Evolutionary conservation across 2,113 vertebrate species (phyloP).

Genomic region (Poicephalus meyeri): DNA sequence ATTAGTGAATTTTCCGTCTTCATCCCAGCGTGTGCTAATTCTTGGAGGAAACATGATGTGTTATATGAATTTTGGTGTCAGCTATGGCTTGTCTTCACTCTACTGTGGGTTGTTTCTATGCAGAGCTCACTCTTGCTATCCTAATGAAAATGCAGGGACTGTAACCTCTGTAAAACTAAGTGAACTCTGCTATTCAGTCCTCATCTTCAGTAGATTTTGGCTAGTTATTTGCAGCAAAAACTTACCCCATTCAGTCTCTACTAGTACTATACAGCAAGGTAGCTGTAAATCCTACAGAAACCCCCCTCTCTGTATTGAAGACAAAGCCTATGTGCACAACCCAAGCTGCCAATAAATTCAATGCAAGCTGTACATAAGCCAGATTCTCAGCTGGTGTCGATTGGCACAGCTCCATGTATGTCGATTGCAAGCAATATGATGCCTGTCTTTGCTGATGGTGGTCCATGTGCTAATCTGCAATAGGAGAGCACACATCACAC

Average conservation of each 20-base stretch:
- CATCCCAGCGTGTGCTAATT: not conserved
- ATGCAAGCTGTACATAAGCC: slow-evolving; percentile 3
- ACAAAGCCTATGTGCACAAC: slow-evolving; percentile 18
- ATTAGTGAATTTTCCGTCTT: not conserved
- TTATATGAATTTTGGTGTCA: not conserved
- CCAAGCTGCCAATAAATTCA: not conserved
- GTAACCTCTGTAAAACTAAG: not conserved
- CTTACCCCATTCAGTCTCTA: not conserved
- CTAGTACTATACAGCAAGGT: not conserved
- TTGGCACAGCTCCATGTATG: slow-evolving; percentile 10
- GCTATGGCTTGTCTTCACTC: not conserved
- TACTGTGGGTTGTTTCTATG: not conserved
- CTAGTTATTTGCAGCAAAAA: not conserved
- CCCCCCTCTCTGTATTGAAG: not conserved
- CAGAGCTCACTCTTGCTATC: not conserved
- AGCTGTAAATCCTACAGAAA: not conserved
- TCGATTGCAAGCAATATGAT: slow-evolving; percentile 32
- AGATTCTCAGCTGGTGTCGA: slow-evolving; percentile 46
- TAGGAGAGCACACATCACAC: not conserved
- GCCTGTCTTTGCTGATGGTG: slow-evolving; percentile 15
- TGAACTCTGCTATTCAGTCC: not conserved
- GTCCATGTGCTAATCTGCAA: slow-evolving; percentile 4
- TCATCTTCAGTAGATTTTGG: not conserved
- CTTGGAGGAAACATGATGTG: not conserved
- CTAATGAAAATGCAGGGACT: not conserved